Conservation (phyloP, 37 sponge, comb jelly and placozoan genomes). For the Beroe forskalii region DNA sequence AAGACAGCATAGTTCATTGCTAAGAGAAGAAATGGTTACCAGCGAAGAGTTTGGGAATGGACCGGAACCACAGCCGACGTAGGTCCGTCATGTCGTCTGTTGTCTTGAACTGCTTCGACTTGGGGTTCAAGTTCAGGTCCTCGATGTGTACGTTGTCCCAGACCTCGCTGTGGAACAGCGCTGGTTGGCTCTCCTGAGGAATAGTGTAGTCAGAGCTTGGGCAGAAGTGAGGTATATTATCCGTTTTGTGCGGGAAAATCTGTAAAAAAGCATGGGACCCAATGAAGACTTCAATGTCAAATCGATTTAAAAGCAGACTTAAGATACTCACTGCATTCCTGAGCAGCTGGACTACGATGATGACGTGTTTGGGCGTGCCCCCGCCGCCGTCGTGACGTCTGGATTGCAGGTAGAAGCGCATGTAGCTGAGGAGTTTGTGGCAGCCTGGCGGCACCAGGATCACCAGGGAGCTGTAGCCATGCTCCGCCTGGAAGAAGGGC, state of each 20-base stretch:
- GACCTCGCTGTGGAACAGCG: slow-evolving; percentile 39
- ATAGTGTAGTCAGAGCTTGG: neutral
- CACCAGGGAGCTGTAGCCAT: neutral
- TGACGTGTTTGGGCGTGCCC: neutral
- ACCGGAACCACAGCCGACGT: neutral
- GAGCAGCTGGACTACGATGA: neutral
- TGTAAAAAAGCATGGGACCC: no score
- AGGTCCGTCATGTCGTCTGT: neutral
- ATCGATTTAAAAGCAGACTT: no score
- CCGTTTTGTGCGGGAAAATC: no score
- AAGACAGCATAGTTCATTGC: no score
- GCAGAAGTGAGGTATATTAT: no score
- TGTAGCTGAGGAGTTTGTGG: slow-evolving; percentile 30
- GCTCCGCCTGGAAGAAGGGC: neutral
- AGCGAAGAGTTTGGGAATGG: neutral
- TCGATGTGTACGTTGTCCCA: slow-evolving; percentile 51
- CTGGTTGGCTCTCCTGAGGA: neutral
- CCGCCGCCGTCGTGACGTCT: neutral
- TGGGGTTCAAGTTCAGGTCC: neutral
- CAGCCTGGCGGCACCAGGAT: slow-evolving; percentile 9
- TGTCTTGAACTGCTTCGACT: neutral
- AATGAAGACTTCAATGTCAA: no score
- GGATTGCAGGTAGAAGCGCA: slow-evolving; percentile 13
- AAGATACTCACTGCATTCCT: slow-evolving; percentile 3
- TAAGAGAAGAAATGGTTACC: no score